A percentile compares a stretch with the other conserved stretches of the same genome.
These are phyloP conservation scores for Mactromeris polynyma DNA, from an alignment of 2,888 invertebrate species.

Conservation along the genomic window DNA sequence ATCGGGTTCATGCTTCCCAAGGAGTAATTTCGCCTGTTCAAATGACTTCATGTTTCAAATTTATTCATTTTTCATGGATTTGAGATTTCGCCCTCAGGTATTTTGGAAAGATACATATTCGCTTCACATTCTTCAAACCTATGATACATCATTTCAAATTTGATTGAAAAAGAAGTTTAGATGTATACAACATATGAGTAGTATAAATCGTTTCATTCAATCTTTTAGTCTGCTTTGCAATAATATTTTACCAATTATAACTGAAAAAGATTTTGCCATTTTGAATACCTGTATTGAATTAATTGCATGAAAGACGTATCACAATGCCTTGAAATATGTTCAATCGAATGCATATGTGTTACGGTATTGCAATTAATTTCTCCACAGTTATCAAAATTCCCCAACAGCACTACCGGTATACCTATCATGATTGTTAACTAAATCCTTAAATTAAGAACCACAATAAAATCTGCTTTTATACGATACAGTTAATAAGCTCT, in stretches of 20 bases:
- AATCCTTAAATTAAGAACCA: not conserved
- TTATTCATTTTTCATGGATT: too few relatives aligned
- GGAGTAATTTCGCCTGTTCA: too few relatives aligned
- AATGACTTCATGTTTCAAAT: too few relatives aligned
- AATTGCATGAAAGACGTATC: not conserved
- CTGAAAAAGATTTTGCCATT: not conserved
- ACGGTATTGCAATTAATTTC: not conserved
- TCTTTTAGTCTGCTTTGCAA: not conserved
- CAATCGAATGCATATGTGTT: not conserved
- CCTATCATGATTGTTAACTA: not conserved
- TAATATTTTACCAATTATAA: not conserved
- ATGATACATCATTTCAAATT: too few relatives aligned
- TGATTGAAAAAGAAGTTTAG: too few relatives aligned
- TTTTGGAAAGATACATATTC: too few relatives aligned
- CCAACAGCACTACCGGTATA: not conserved
- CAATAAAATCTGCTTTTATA: conserved; percentile 2
- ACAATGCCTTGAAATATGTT: not conserved
- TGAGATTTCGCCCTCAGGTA: too few relatives aligned
- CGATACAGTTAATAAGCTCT: not conserved
- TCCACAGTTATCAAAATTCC: not conserved
- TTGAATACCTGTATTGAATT: not conserved
- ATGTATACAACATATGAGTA: not conserved
- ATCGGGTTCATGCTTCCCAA: too few relatives aligned
- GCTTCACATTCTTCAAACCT: too few relatives aligned
- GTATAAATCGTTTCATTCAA: not conserved